Percentiles rank a stretch among this genome's conserved stretches.
Evolutionary conservation across 2,888 invertebrate genomes (phyloP).

Genomic region (Cryptus armator): DNA sequence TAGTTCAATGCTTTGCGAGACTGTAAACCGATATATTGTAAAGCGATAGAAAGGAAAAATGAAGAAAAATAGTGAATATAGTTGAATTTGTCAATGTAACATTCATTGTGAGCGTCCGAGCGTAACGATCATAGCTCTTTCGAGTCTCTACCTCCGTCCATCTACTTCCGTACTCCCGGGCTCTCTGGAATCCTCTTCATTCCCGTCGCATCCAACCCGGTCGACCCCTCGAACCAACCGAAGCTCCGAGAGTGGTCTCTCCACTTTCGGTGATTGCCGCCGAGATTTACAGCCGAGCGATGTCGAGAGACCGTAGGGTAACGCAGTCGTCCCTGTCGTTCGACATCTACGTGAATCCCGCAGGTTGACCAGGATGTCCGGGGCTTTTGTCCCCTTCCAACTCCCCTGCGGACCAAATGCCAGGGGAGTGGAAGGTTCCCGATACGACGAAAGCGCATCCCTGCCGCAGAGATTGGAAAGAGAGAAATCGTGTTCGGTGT

Average conservation of each 20-base stretch:
- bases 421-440: slow-evolving; percentile 31
- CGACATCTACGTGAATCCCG: slow-evolving; percentile 62
- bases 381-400: slow-evolving; percentile 12
- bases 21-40: too few relatives aligned
- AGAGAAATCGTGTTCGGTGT: slow-evolving; percentile 61
- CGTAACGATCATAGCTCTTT: slow-evolving; percentile 48
- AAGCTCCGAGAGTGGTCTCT: slow-evolving; percentile 73
- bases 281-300: slow-evolving; percentile 78
- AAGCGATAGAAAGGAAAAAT: too few relatives aligned
- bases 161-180: slow-evolving; percentile 64
- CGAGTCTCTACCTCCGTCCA: slow-evolving; percentile 37
- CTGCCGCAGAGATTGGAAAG: slow-evolving; percentile 38
- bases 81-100: slow-evolving; percentile 4
- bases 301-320: slow-evolving; percentile 58
- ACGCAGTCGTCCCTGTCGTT: slow-evolving; percentile 62
- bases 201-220: slow-evolving; percentile 43
- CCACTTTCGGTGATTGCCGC: slow-evolving; percentile 81
- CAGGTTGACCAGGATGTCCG: slow-evolving; percentile 62
- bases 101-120: slow-evolving; percentile 8
- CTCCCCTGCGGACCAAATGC: slow-evolving; percentile 34
- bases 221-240: slow-evolving; percentile 60
- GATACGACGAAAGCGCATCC: slow-evolving; percentile 40
- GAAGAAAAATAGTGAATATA: neutral
- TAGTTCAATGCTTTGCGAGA: neutral
- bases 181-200: slow-evolving; percentile 53